Conservation (phyloP, 2,113 vertebrate genomes). For the Toxotes jaculatrix region DNA sequence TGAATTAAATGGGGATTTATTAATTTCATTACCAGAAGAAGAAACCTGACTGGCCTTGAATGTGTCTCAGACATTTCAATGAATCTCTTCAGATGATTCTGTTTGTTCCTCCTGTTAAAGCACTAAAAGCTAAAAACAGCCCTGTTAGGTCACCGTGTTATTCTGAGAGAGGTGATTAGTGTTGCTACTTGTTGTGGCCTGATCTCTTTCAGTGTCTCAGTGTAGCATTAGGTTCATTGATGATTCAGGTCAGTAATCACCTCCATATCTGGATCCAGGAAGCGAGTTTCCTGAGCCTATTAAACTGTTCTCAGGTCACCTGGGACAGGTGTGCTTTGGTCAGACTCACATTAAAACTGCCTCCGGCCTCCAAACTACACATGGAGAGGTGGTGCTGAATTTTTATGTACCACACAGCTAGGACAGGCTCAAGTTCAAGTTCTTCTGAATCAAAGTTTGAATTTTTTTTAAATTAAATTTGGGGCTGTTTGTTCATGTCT, state of each 20-base stretch:
- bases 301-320: not conserved
- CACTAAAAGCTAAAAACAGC: not conserved
- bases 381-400: not conserved
- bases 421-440: too few species aligned
- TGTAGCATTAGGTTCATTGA: not conserved
- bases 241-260: slow-evolving; percentile 14
- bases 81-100: too few species aligned
- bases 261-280: not conserved
- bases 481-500: too few species aligned
- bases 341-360: not conserved
- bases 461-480: too few species aligned
- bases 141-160: not conserved
- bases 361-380: not conserved
- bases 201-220: slow-evolving; percentile 16
- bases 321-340: not conserved
- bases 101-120: too few species aligned
- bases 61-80: too few species aligned
- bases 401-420: not conserved
- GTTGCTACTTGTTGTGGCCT: not conserved
- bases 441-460: too few species aligned
- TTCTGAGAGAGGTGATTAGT: slow-evolving; percentile 14
- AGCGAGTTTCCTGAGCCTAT: slow-evolving; percentile 21
- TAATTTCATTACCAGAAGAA: too few species aligned
- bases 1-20: too few species aligned
- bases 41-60: too few species aligned